Conservation (phyloP, 2,888 invertebrate genomes). For the Agrochola macilenta region DNA sequence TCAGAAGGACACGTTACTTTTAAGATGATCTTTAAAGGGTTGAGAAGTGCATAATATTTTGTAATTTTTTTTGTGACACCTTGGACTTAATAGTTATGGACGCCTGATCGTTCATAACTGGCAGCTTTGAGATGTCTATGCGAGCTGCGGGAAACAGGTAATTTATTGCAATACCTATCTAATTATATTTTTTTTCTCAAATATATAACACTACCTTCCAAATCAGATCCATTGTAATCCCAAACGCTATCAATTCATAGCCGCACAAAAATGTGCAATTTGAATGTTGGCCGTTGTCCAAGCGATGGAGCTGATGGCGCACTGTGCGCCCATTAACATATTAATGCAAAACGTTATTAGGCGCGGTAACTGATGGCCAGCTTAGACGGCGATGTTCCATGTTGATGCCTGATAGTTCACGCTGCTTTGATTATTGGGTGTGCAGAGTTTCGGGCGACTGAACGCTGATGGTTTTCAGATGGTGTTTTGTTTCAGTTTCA, state of each 20-base stretch:
- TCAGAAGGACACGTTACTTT: not conserved
- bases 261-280: constrained; percentile 67
- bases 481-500: too few species aligned
- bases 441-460: constrained; percentile 13
- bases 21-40: not conserved
- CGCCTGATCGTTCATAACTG: not conserved
- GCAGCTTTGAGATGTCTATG: not conserved
- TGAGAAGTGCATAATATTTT: not conserved
- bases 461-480: too few species aligned
- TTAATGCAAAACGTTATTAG: constrained; percentile 73
- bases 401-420: constrained; percentile 38
- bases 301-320: constrained; percentile 45
- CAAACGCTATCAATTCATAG: constrained; percentile 53
- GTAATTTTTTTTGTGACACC: too few species aligned
- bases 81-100: too few species aligned
- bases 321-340: constrained; percentile 75
- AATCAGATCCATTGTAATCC: constrained; percentile 27
- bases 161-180: too few species aligned
- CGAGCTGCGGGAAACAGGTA: not conserved
- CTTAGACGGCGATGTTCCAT: constrained; percentile 45
- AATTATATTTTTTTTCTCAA: too few species aligned
- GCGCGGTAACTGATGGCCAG: constrained; percentile 64
- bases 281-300: constrained; percentile 74
- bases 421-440: constrained; percentile 14
- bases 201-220: not conserved